Base-by-base conservation (phyloP, 2,113 vertebrate genomes). In the Colius striatus region DNA sequence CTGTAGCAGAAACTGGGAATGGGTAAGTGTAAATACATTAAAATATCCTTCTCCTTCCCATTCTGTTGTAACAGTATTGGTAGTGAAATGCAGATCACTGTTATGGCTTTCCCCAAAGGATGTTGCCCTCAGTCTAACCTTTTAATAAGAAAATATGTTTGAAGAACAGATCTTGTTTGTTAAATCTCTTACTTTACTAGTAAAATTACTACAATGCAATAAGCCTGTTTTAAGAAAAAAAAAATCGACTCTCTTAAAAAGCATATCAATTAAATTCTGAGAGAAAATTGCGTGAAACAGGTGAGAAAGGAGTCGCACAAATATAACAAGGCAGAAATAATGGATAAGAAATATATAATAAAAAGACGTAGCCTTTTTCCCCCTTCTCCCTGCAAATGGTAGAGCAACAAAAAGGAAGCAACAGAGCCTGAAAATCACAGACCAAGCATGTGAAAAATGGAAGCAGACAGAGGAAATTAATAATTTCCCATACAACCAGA, bases 381-480 rank as follows among this genome's bases (percentile, higher is more conserved):
- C 14, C 5, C 22, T 76, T 10, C 88, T 10, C 18, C 4, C 41
- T 78, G 41, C 11, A 89, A 84, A 86, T 47, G 19, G 11, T 43
- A 71, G 11, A 71, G 32, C 20, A 81, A 45, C 62, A 66, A 54
- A 86, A 89, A 93, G 65, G 72, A 84, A 95, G 60, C 25, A 94
- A 86, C 51, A 91, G 87, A 93, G 60, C 51, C 68, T 92, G 83
- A 94, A 94, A 94, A 90, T 88, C 68, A 93, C 72, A 93, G 83
- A 81, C 30, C 53, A 63, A 92, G 19, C 8, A 60, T 32, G 75
- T 65, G 45, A 90, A 84, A 94, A 94, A 88, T 92, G 61, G 61
- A 95, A 96, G 77, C 93, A 95, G 93, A 86, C 72, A 77, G 54
- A 90, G 94, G 94, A 96, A 97, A 96, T 96, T 96, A 96, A 75